These are phyloP conservation scores for Glandiceps talaboti DNA, from an alignment of 53 echinoderm and acorn worm genomes.

Conservation along the genomic window DNA sequence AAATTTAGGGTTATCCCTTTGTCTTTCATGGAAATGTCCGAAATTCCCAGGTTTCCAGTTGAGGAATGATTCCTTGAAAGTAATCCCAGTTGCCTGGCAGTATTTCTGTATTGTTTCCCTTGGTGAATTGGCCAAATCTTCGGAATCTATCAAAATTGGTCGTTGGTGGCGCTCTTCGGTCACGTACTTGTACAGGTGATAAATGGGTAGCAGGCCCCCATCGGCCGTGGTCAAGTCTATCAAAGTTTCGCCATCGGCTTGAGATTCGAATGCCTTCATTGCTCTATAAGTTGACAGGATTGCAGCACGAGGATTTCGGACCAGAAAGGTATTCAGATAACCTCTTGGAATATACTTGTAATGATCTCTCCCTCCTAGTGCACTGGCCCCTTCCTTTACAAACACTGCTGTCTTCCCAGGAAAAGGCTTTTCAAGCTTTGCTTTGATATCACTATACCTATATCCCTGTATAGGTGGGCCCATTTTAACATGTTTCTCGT, in stretches of 20 bases:
- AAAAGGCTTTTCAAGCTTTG: not conserved
- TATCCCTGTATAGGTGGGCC: not conserved
- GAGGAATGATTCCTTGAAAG: not conserved
- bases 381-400: not conserved
- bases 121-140: not conserved
- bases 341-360: not conserved
- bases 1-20: not conserved
- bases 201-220: not conserved
- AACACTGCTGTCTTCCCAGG: not conserved
- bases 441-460: not conserved
- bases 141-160: not conserved
- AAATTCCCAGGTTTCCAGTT: not conserved
- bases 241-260: not conserved
- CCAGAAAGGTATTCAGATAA: not conserved
- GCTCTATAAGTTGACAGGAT: not conserved
- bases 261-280: not conserved
- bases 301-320: not conserved
- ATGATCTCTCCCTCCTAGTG: not conserved
- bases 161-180: not conserved
- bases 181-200: not conserved
- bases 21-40: not conserved
- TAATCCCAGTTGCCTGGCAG: not conserved
- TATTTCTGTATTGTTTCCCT: not conserved
- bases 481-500: not conserved
- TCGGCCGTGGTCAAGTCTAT: not conserved